Evolutionary conservation across 2,113 vertebrate species (phyloP), one percentile per base, ranked within the genome.

Genomic region (Tretioscincus oriximinensis): DNA sequence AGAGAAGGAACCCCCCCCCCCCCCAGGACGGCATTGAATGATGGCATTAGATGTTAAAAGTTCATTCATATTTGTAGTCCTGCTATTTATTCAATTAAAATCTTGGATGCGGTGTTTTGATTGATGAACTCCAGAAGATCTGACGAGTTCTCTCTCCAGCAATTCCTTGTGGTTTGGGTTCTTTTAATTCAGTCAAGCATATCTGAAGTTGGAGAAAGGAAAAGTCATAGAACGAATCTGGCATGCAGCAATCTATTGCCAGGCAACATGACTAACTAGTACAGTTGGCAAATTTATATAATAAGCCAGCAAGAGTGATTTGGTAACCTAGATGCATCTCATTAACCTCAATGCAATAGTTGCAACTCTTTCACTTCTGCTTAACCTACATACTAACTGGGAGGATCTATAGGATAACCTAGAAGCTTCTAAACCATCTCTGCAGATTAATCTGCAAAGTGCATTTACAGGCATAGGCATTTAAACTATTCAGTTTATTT

Each of bases 241-340:
- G 58, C 45, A 24, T n/a, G 28, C n/a, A 84, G 73, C 66, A 24
- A 20, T 28, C 77, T 87, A 70, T 84, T 87, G 76, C 81, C 71
- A 41, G 68, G 87, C 82, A 88, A 83, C 77, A 76, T 79, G 21
- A 8, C 82, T 66, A 61, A 2, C 60, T 82, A 89, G 84, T 82
- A 80, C 58, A 28, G 64, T 83, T 85, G 74, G 72, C 84, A 84
- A 74, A 60, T 89, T 89, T 85, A 47, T 47, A 72, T 35, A 70
- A 82, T 77, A 81, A 86, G 68, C 73, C 77, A 64, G 77, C 79
- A 86, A 82, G 84, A 84, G 76, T 61, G 80, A 85, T 69, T 65
- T 89, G 80, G 77, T 86, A 90, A 92, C 89, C 88, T 84, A 92
- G 76, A 92, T 92, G 85, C 88, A 92, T 91, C 86, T 93, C 85